Conservation (phyloP, 2,888 invertebrate genomes). For the Lamellibrachia satsuma region DNA sequence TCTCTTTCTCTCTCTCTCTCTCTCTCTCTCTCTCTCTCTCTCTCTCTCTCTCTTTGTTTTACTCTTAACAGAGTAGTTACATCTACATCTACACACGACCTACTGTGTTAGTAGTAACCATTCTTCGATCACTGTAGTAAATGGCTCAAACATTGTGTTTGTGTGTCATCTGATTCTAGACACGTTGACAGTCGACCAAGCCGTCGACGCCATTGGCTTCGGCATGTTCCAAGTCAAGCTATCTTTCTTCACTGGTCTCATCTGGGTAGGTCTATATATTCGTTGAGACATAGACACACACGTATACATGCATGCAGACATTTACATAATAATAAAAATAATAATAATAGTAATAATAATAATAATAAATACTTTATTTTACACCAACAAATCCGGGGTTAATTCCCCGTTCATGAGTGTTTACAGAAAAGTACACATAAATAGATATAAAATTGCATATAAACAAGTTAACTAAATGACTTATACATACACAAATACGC, state of each 20-base stretch:
- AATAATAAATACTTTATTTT: not conserved
- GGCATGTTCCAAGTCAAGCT: constrained; percentile 68
- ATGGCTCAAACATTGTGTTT: not conserved
- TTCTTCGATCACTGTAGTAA: no score
- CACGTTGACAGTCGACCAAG: constrained; percentile 67
- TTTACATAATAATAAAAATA: not conserved
- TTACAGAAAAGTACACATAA: not conserved
- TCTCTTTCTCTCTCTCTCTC: no score
- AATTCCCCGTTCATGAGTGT: no score
- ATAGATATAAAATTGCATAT: not conserved
- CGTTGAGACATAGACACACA: not conserved
- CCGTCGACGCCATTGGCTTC: constrained; percentile 68
- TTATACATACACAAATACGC: not conserved
- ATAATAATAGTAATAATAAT: not conserved
- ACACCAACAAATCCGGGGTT: not conserved
- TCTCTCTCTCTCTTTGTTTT: not conserved
- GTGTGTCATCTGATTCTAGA: constrained; percentile 45
- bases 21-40: no score
- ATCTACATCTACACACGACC: no score
- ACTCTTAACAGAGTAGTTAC: not conserved
- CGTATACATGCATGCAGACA: not conserved
- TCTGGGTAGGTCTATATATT: constrained; percentile 66
- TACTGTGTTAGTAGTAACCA: no score
- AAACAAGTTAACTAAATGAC: not conserved
- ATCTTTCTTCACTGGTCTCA: constrained; percentile 67